These are phyloP conservation scores for Euura saliciscinereae DNA, from an alignment of 1,140 invertebrate species.

Conservation along the genomic window DNA sequence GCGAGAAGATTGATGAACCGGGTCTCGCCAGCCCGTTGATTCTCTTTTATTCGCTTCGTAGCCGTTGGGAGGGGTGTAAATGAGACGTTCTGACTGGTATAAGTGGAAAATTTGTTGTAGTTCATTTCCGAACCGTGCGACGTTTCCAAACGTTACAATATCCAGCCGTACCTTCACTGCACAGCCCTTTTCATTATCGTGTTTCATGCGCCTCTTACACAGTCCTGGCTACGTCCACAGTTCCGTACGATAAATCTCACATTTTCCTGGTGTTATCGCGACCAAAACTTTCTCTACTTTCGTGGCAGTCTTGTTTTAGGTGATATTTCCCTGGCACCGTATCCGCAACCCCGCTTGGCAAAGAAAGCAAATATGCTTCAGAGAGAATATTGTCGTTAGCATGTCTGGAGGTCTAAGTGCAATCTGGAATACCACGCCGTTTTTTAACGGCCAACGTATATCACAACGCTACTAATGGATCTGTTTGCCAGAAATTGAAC, in stretches of 20 bases:
- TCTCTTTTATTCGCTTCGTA: neutral
- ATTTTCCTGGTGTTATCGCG: neutral
- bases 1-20: constrained; percentile 4
- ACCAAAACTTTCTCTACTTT: constrained; percentile 4
- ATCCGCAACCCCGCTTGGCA: constrained; percentile 2
- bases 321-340: constrained; percentile 2
- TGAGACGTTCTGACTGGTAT: neutral
- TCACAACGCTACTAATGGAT: neutral
- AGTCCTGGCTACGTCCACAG: neutral
- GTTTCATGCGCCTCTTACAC: neutral
- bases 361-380: neutral
- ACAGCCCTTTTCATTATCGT: neutral
- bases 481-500: constrained; percentile 5
- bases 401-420: constrained; percentile 1
- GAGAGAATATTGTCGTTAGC: neutral
- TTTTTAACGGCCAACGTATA: neutral
- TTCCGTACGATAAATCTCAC: neutral
- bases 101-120: constrained; percentile 3
- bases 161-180: neutral
- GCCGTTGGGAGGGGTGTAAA: neutral
- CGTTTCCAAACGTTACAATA: neutral
- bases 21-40: neutral
- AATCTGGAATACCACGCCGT: neutral
- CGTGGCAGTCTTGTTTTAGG: neutral
- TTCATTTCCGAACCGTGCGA: neutral